Base-by-base conservation (phyloP, 30 jellyfish, hydroid and myxozoan species). In the Rhopilema esculentum region DNA sequence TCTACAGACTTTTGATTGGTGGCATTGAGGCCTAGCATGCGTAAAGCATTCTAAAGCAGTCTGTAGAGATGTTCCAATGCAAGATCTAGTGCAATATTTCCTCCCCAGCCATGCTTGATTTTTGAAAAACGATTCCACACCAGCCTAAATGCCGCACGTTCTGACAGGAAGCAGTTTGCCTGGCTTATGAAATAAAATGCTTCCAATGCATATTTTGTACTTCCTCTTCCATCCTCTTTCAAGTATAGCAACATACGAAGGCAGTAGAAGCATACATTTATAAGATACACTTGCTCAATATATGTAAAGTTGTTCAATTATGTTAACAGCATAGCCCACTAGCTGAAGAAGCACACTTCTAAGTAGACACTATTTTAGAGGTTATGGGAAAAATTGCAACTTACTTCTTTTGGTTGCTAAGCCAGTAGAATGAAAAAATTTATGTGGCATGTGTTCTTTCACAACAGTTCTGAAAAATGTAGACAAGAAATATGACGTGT, bases 11-110 rank as follows among this genome's bases (percentile, higher is more conserved):
- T 24, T 12, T 9, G 25, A 26, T 65, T 79, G 69, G 88, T 19
- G 8, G 67, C 67, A 20, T 62, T 30, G 68, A 21, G 69, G 9
- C 69, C 70, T 8, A 53, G 15, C 86, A 15, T 79, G 27, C 22
- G 52, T n/a, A 53, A 8, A 8, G 26, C 7, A 8, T 16, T 12
- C 25, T 79, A 22, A 15, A 53, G 9, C 12, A 53, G 21, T 25
- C 88, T 53, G 21, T 21, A n/a, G 21, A 8, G 19, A 19, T 62
- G 91, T 40, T 82, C 91, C 16, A 22, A 18, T 27, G 81, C 22
- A 21, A 82, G 85, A 76, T 82, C 91, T 19, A 82, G 75, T 30
- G 91, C 86, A 63, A 82, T 82, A 86, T 82, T 82, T 48, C 91
- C 91, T 66, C 91, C 91, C 6, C 40, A 22, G 63, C 91, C 91